Conservation (phyloP, 2,797 vertebrate genomes). For the Chromobotia macracanthus region DNA sequence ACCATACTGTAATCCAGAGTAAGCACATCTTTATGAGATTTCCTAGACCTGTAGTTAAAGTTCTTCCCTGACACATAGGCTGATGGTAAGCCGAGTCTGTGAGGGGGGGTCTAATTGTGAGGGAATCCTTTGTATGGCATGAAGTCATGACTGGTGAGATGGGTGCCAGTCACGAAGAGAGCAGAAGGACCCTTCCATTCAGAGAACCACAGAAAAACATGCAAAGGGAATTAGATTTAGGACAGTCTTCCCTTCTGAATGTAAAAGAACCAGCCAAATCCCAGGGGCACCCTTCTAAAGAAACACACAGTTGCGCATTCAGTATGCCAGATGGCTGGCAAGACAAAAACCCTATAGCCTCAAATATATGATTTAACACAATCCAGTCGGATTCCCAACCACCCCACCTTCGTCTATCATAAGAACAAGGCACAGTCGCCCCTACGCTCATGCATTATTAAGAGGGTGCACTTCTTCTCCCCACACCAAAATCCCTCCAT, state of each 20-base stretch:
- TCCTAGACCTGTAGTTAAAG: conserved; percentile 41
- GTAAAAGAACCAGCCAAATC: conserved; percentile 24
- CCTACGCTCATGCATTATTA: conserved; percentile 55
- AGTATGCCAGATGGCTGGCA: conserved; percentile 30
- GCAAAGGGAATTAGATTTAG: conserved; percentile 6
- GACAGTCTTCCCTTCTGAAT: conserved; percentile 1
- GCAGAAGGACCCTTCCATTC: conserved; percentile 23
- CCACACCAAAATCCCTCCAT: conserved; percentile 56
- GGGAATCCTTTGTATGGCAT: conserved; percentile 57
- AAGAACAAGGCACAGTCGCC: conserved; percentile 26
- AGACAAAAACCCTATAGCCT: conserved; percentile 2
- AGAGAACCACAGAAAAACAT: conserved; percentile 8
- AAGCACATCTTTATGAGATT: conserved; percentile 43
- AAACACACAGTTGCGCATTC: conserved; percentile 12
- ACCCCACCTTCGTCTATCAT: conserved; percentile 24
- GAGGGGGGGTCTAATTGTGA: conserved; percentile 47
- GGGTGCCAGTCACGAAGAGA: conserved; percentile 44
- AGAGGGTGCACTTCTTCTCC: conserved; percentile 50
- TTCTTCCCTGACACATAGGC: not conserved
- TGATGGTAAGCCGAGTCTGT: conserved; percentile 3
- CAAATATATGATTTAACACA: conserved; percentile 39
- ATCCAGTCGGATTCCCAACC: conserved; percentile 26
- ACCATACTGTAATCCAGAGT: conserved; percentile 33
- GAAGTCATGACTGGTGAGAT: conserved; percentile 42
- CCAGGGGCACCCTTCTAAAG: conserved; percentile 13